phyloP scores from a whole-genome alignment of 1,140 invertebrate species.

The Drosophila parabipectinata region DNA sequence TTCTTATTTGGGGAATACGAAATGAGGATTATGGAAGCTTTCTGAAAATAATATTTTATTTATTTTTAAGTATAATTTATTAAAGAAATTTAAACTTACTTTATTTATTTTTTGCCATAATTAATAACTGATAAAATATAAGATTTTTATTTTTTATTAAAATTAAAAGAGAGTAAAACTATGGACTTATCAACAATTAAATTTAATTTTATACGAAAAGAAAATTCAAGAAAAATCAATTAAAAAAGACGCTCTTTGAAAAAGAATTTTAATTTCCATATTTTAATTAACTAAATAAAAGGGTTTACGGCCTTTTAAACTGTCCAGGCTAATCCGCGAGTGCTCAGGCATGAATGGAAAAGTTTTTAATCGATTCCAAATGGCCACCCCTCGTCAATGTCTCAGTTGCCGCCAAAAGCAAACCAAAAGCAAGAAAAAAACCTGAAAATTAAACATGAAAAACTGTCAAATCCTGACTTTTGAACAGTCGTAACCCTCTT shows the following conservation, averaged over 20 bases:
- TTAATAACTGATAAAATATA: too few species aligned
- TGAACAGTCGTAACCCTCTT: constrained; percentile 39
- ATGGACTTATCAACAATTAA: too few species aligned
- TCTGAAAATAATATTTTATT: background rate
- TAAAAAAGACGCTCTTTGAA: background rate
- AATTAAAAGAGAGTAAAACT: too few species aligned
- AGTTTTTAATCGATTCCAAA: constrained; percentile 23
- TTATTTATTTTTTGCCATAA: too few species aligned
- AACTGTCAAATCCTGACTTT: constrained; percentile 40
- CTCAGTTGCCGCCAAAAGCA: background rate
- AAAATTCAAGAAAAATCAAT: background rate
- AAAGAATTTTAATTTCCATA: constrained; percentile 2
- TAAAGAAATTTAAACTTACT: too few species aligned
- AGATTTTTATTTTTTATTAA: too few species aligned
- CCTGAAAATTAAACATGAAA: constrained; percentile 36
- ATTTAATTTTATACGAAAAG: background rate
- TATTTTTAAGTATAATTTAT: too few species aligned
- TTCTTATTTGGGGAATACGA: background rate
- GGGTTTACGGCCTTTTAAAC: background rate
- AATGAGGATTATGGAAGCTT: background rate
- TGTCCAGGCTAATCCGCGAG: constrained; percentile 1
- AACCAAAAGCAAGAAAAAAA: background rate
- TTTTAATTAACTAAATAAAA: background rate
- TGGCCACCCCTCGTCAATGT: constrained; percentile 33
- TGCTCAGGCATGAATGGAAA: background rate